These are phyloP conservation scores for Toxotes chatareus DNA, from an alignment of 2,113 vertebrate genomes.

Conservation along the genomic window DNA sequence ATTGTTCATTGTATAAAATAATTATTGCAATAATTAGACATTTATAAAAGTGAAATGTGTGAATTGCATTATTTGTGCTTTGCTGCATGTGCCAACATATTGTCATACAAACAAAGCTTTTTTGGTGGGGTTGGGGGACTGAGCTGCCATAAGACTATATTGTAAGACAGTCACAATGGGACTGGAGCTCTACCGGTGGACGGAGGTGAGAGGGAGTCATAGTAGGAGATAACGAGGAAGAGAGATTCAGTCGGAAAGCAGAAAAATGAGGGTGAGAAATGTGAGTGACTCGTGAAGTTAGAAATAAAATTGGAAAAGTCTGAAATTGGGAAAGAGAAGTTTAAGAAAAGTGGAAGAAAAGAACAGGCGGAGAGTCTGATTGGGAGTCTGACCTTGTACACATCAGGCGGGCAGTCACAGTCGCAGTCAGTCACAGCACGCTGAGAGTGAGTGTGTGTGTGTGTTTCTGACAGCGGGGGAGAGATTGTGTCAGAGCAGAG, in stretches of 20 bases:
- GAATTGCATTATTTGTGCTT: not conserved
- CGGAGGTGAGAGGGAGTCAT: conserved; percentile 4
- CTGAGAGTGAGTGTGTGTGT: conserved; percentile 15
- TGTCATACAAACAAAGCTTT: not conserved
- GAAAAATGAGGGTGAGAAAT: conserved; percentile 12
- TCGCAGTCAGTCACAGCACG: conserved; percentile 41
- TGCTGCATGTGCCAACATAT: not conserved
- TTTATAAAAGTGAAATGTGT: not conserved
- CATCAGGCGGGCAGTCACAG: conserved; percentile 19
- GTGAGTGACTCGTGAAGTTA: conserved; percentile 9
- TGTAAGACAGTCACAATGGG: conserved; percentile 1
- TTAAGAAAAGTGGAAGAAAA: conserved; percentile 30
- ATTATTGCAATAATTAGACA: not conserved
- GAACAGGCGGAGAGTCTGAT: conserved; percentile 30
- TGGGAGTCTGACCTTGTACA: conserved; percentile 58
- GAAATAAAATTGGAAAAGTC: conserved; percentile 42
- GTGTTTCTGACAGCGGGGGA: conserved; percentile 29
- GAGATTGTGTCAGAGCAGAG: conserved; percentile 28
- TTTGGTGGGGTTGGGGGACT: not conserved
- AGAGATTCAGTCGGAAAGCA: conserved; percentile 3
- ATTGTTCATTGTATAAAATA: not conserved
- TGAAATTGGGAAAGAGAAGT: conserved; percentile 6
- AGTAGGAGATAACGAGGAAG: conserved; percentile 9
- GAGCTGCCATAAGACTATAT: not conserved
- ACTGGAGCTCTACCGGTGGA: not conserved